A percentile compares a stretch with the other conserved stretches of the same genome.
Evolutionary conservation across 2,888 invertebrate genomes (phyloP).

Genomic region (Rhagium mordax): DNA sequence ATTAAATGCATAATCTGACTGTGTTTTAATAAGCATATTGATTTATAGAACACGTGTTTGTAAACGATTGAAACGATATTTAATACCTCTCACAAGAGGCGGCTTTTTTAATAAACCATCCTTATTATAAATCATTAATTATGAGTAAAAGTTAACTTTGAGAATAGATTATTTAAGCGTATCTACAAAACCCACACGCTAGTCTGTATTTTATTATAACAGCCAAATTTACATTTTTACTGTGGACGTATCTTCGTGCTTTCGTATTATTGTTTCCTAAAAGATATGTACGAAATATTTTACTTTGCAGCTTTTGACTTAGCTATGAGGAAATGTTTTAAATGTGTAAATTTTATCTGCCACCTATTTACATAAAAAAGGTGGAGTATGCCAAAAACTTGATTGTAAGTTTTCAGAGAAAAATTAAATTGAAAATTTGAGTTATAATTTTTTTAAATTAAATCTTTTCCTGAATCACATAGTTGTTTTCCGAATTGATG

Average conservation of each 20-base stretch:
- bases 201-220: constrained; percentile 37
- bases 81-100: too few species aligned
- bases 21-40: too few species aligned
- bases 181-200: constrained; percentile 46
- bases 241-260: background rate
- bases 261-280: constrained; percentile 6
- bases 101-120: constrained; percentile 10
- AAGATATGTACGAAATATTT: background rate
- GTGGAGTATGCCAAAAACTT: background rate
- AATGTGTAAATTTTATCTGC: background rate
- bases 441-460: too few species aligned
- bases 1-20: too few species aligned
- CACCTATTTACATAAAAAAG: constrained; percentile 7
- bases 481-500: too few species aligned
- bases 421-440: too few species aligned
- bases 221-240: background rate
- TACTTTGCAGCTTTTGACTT: background rate
- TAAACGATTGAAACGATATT: too few species aligned
- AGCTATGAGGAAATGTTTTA: background rate
- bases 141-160: constrained; percentile 49
- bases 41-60: too few species aligned
- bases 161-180: constrained; percentile 45
- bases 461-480: too few species aligned
- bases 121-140: constrained; percentile 49
- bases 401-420: background rate